Base-by-base conservation (phyloP, 2,888 invertebrate genomes). In the Meganola albula region DNA sequence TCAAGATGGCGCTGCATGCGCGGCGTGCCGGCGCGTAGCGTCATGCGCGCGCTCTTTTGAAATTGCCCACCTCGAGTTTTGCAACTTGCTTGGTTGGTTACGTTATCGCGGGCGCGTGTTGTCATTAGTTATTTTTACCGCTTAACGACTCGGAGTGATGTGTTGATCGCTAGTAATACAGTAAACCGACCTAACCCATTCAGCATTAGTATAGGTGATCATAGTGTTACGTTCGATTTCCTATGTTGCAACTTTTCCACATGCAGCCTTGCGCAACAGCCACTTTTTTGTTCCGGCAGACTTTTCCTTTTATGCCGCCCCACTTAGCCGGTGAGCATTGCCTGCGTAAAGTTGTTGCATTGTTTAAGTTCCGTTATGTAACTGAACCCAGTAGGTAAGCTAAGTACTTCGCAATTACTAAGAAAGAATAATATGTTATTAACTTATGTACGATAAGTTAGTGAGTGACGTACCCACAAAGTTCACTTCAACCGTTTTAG, bases 51-150 rank as follows among this genome's bases (percentile, higher is more conserved):
- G 83, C 73, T 74, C 66, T 57, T 72, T 82, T 69, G 72, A 80
- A 83, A 70, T 70, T 45, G 53, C 61, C 54, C 58, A 53, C 53
- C 64, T 66, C 69, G 69, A 74, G 73, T 78, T 78, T 82, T 77
- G 77, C 78, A 77, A 86, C 73, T 69, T 50, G 50, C 51, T 48
- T n/a, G 49, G 52, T 58, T 67, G 48, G 69, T 74, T 83, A 78
- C 83, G 78, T 79, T 83, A 77, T 69, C 69, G 73, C 71, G 70
- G 75, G 77, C 77, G 78, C 68, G 60, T 78, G 80, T 78, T 84
- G 82, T 83, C 84, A 84, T 75, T 75, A 70, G 76, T 79, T 85
- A 84, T 84, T 83, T 80, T 80, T 84, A 82, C 74, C 75, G 69
- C 58, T 68, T 64, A 65, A 62, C 58, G 67, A 59, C 53, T 63